Percentiles rank a stretch among this genome's conserved stretches.
These are phyloP conservation scores for Elgonia sp. DNA, from an alignment of 2,888 invertebrate species.

Conservation along the genomic window DNA sequence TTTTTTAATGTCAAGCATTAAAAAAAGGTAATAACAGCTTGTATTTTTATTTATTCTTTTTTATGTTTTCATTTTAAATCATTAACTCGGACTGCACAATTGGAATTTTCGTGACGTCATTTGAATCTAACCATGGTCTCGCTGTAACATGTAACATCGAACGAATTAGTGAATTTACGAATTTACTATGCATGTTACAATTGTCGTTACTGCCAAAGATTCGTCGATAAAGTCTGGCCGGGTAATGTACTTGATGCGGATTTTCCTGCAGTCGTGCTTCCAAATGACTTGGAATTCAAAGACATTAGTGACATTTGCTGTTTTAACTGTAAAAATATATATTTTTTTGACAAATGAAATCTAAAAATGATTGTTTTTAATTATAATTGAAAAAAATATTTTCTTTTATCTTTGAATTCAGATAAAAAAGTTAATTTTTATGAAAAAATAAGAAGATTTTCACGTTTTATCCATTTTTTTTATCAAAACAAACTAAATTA, in stretches of 20 bases:
- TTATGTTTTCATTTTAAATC: slow-evolving; percentile 19
- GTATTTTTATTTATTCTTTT: slow-evolving; percentile 25
- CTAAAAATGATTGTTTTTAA: too few species aligned
- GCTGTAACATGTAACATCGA: slow-evolving; percentile 80
- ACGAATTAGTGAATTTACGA: slow-evolving; percentile 82
- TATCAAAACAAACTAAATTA: too few species aligned
- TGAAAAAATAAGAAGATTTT: too few species aligned
- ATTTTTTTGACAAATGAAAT: background rate
- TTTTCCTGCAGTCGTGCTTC: slow-evolving; percentile 82
- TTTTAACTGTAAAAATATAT: slow-evolving; percentile 84
- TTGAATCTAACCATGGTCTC: slow-evolving; percentile 47
- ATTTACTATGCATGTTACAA: slow-evolving; percentile 75
- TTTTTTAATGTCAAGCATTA: too few species aligned
- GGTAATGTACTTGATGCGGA: slow-evolving; percentile 80
- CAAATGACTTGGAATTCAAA: slow-evolving; percentile 84
- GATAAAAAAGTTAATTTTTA: too few species aligned
- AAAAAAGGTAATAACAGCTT: slow-evolving; percentile 39
- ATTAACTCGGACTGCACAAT: slow-evolving; percentile 21
- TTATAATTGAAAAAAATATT: too few species aligned
- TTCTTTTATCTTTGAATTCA: too few species aligned
- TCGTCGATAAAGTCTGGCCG: slow-evolving; percentile 86
- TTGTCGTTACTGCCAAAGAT: slow-evolving; percentile 86
- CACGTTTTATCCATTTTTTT: too few species aligned
- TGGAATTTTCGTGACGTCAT: slow-evolving; percentile 26
- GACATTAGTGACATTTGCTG: slow-evolving; percentile 88